These are phyloP conservation scores for Bhutanitis thaidina DNA, from an alignment of 2,888 invertebrate genomes.

Conservation along the genomic window DNA sequence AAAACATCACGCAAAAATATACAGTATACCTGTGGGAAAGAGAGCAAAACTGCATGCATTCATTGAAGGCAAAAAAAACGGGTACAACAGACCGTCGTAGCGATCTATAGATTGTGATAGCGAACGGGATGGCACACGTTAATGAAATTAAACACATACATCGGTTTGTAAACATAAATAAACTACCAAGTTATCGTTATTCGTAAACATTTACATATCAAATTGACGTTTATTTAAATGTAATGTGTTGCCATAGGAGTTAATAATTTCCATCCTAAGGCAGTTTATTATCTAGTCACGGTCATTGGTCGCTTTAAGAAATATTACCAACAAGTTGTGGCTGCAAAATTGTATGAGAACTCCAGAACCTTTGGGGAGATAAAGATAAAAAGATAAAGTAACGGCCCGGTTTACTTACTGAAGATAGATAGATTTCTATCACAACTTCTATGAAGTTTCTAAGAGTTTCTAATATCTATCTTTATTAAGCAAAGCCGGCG, in stretches of 20 bases:
- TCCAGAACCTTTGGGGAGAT: no score
- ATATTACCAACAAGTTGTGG: background rate
- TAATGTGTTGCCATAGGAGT: constrained; percentile 7
- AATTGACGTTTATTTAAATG: constrained; percentile 14
- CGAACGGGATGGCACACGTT: constrained; percentile 10
- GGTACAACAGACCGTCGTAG: background rate
- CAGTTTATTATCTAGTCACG: background rate
- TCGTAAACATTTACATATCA: constrained; percentile 15
- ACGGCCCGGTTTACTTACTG: no score
- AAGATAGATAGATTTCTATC: no score
- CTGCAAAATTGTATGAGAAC: no score
- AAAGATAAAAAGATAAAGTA: no score
- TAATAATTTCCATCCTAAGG: constrained; percentile 6
- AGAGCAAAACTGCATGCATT: background rate
- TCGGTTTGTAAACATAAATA: constrained; percentile 11
- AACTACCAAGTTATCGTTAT: constrained; percentile 10
- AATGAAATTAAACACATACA: constrained; percentile 15
- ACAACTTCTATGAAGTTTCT: no score
- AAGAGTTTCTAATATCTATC: no score
- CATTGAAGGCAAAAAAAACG: background rate
- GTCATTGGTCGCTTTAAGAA: background rate
- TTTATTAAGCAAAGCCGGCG: no score
- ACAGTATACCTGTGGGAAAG: background rate
- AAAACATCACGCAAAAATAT: background rate
- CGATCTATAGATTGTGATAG: background rate